Conservation (phyloP, 2,797 vertebrate genomes). For the Ceryle rudis region DNA sequence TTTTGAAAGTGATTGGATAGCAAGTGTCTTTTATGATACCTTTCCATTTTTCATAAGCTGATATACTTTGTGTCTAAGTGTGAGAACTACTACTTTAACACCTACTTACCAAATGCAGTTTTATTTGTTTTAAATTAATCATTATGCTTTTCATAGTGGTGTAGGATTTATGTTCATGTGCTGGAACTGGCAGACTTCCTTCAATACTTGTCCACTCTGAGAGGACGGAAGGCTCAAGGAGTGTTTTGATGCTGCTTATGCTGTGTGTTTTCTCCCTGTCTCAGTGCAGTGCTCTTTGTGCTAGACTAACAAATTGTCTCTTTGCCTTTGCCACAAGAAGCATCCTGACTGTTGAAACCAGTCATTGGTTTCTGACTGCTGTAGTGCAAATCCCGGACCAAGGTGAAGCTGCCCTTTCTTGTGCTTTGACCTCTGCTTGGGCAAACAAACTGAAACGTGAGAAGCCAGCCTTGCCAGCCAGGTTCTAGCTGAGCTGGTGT, state of each 20-base stretch:
- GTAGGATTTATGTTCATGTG: neutral
- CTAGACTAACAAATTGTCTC: neutral
- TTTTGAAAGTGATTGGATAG: neutral
- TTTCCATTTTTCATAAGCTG: neutral
- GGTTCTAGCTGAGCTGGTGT: neutral
- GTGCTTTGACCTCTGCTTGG: neutral
- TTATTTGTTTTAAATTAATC: neutral
- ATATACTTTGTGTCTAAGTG: neutral
- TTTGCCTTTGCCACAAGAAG: neutral
- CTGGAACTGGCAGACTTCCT: neutral
- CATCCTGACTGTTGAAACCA: neutral
- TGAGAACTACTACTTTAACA: neutral
- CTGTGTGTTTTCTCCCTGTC: neutral
- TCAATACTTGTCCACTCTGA: neutral
- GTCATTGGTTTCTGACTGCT: rapidly evolving
- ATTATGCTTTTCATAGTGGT: neutral
- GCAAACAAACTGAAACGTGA: neutral
- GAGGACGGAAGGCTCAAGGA: neutral
- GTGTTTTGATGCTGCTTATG: neutral
- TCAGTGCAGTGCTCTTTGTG: rapidly evolving
- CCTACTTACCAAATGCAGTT: neutral
- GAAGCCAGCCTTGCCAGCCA: neutral
- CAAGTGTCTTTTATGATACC: neutral
- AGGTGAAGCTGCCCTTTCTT: conserved; percentile 9
- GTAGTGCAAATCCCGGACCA: neutral